These are phyloP conservation scores for Brachionus plicatilis DNA, from an alignment of 1,140 invertebrate species.

Conservation along the genomic window DNA sequence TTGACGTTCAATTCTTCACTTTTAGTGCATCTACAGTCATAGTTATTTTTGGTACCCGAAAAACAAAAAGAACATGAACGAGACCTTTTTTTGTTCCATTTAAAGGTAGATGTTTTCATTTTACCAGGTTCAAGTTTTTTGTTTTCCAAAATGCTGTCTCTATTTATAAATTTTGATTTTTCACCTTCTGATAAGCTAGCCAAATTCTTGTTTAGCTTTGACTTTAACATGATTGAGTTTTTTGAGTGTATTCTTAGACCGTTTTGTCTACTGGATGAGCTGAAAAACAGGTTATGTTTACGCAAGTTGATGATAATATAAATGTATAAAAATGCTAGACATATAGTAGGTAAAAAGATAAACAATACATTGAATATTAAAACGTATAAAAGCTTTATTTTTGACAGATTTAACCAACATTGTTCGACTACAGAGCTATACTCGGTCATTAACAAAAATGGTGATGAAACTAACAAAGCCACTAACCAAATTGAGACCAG, in stretches of 20 bases:
- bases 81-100: not conserved
- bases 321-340: slow-evolving; percentile 26
- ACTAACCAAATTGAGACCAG: slow-evolving; percentile 15
- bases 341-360: not conserved
- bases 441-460: slow-evolving; percentile 26
- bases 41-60: not conserved
- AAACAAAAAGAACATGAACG: slow-evolving; percentile 33
- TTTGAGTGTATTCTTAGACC: not conserved
- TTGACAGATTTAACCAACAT: not conserved
- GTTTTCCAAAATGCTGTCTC: not conserved
- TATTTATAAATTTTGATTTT: not conserved
- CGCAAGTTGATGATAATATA: slow-evolving; percentile 19
- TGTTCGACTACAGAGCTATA: not conserved
- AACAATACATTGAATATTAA: not conserved
- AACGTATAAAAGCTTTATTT: not conserved
- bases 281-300: slow-evolving; percentile 3
- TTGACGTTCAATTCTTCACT: not conserved
- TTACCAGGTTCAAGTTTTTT: not conserved
- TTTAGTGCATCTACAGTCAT: slow-evolving; percentile 1
- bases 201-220: not conserved
- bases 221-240: not conserved
- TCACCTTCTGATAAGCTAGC: not conserved
- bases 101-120: not conserved
- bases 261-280: not conserved
- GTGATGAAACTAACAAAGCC: not conserved